phyloP scores from a whole-genome alignment of 1,140 invertebrate genomes.

The Nautilus pompilius region DNA sequence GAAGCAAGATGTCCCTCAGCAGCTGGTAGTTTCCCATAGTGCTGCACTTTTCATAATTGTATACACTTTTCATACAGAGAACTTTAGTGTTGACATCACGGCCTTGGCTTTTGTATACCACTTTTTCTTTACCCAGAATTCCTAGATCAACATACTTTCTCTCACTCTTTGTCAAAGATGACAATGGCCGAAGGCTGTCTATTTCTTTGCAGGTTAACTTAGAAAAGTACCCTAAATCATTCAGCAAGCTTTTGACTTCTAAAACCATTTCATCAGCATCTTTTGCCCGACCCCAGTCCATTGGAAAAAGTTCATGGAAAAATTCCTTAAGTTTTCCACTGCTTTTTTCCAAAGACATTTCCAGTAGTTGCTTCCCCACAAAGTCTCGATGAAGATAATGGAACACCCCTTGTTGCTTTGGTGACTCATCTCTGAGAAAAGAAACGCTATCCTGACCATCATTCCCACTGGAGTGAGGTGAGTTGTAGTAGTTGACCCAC shows the following conservation, averaged over 20 bases:
- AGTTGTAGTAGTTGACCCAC: background rate
- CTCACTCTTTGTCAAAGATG: slow-evolving; percentile 13
- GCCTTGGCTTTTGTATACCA: slow-evolving; percentile 28
- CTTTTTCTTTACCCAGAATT: slow-evolving; percentile 9
- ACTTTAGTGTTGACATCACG: slow-evolving; percentile 29
- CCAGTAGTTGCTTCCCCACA: background rate
- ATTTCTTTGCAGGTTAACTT: slow-evolving; percentile 30
- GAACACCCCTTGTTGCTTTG: too few relatives aligned
- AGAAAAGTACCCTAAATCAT: slow-evolving; percentile 21
- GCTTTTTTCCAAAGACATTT: background rate
- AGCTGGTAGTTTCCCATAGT: slow-evolving; percentile 31
- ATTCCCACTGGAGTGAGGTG: background rate
- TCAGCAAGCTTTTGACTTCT: slow-evolving; percentile 16
- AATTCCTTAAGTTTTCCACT: slow-evolving; percentile 4
- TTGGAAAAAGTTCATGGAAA: slow-evolving; percentile 21
- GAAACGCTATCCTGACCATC: background rate
- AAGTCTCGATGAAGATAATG: background rate
- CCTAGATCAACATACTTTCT: slow-evolving; percentile 26
- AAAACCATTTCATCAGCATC: slow-evolving; percentile 29
- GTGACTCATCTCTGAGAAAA: background rate
- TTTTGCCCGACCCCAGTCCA: slow-evolving; percentile 21
- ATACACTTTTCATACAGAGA: slow-evolving; percentile 29
- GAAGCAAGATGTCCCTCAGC: slow-evolving; percentile 25
- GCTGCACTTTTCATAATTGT: slow-evolving; percentile 29
- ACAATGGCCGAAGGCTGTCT: slow-evolving; percentile 16